phyloP scores from a whole-genome alignment of 2,797 vertebrate species.

The Onychomys arenicola region DNA sequence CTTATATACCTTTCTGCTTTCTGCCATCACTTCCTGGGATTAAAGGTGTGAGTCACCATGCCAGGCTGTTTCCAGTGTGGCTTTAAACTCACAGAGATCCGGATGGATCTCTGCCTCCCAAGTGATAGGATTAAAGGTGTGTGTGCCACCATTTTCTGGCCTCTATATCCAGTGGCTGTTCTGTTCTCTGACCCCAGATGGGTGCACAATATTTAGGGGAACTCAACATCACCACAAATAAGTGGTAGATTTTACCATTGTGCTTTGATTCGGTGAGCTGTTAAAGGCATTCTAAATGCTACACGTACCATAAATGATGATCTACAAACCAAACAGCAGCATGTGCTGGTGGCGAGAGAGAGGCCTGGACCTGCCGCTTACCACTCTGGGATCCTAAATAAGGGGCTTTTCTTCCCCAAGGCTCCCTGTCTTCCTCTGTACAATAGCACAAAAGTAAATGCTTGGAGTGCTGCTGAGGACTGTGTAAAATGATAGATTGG shows the following conservation, averaged over 20 bases:
- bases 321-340: neutral
- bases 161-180: too few species aligned
- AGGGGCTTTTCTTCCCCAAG: neutral
- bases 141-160: too few species aligned
- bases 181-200: too few species aligned
- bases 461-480: neutral
- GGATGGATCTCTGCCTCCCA: too few species aligned
- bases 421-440: neutral
- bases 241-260: neutral
- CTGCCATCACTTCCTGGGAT: too few species aligned
- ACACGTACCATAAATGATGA: neutral
- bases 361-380: neutral
- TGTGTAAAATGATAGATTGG: slow-evolving; percentile 39
- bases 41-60: too few species aligned
- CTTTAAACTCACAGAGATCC: too few species aligned
- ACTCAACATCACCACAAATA: too few species aligned
- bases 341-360: neutral
- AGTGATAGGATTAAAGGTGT: too few species aligned
- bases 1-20: too few species aligned
- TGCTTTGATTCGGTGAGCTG: neutral
- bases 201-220: too few species aligned
- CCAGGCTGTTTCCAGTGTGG: too few species aligned
- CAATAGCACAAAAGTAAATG: neutral
- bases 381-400: neutral
- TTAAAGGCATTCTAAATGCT: neutral